Conservation (phyloP, 35 echinoderm and acorn worm genomes). For the Strongylocentrotus purpuratus region DNA sequence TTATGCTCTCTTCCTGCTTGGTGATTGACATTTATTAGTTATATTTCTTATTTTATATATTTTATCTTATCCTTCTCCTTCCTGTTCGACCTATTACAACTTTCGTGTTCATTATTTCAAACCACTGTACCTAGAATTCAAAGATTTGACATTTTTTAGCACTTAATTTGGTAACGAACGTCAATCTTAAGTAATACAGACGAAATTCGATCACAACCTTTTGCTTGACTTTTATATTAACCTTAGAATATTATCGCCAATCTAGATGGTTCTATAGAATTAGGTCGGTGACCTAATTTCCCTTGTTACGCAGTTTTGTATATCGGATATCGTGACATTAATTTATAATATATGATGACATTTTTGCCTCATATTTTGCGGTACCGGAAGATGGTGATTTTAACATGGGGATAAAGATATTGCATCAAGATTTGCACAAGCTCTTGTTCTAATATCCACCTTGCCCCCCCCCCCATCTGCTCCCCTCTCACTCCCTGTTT, state of each 20-base stretch:
- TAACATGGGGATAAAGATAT: background rate
- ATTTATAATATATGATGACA: background rate
- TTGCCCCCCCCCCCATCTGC: no score
- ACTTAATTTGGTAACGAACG: background rate
- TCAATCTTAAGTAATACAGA: background rate
- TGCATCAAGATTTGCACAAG: no score
- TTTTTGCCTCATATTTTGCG: background rate
- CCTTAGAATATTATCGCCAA: background rate
- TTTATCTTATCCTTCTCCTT: background rate
- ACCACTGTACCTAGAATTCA: background rate
- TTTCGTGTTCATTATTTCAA: background rate
- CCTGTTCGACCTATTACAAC: background rate
- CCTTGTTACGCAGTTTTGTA: background rate
- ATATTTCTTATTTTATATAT: background rate
- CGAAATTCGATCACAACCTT: background rate
- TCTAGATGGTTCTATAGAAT: background rate
- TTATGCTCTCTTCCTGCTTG: no score
- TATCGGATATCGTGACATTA: background rate
- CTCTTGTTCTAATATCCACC: no score
- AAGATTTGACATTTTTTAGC: background rate
- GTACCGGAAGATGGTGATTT: background rate
- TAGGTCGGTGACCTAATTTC: constrained; percentile 1
- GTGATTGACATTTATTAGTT: background rate
- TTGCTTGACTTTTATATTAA: background rate
- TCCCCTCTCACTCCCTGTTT: no score